Conservation (phyloP, 2,797 vertebrate species). For the Otus scops region DNA sequence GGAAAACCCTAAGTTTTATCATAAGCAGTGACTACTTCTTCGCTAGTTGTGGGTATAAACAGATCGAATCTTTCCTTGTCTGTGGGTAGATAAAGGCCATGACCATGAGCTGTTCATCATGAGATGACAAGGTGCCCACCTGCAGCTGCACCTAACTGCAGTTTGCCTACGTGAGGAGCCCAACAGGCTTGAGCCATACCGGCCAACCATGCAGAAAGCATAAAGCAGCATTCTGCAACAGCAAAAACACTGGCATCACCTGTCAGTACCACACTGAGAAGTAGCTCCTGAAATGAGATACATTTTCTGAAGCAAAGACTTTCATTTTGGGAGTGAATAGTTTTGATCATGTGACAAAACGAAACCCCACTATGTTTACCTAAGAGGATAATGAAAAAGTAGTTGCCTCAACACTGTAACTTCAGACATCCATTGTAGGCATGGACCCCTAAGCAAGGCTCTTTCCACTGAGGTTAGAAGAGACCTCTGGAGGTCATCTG, state of each 20-base stretch:
- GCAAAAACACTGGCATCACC: neutral
- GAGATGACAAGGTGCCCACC: neutral
- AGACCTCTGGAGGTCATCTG: neutral
- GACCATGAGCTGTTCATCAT: neutral
- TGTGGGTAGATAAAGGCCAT: neutral
- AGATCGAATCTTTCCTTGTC: neutral
- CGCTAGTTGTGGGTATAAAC: neutral
- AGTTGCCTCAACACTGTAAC: neutral
- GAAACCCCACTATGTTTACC: neutral
- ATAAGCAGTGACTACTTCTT: neutral
- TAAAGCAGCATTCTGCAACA: neutral
- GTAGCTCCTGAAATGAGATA: neutral
- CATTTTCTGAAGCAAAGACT: neutral
- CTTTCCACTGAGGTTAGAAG: neutral
- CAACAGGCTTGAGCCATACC: neutral
- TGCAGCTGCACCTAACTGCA: neutral
- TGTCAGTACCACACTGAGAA: neutral
- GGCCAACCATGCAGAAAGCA: neutral
- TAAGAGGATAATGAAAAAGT: neutral
- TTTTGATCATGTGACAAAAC: neutral
- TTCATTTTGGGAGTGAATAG: neutral
- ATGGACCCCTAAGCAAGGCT: neutral
- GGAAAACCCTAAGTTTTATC: neutral
- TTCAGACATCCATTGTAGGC: neutral
- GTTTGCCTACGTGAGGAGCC: neutral